A percentile compares a stretch with the other conserved stretches of the same genome.
These are phyloP conservation scores for Phrynocephalus versicolor DNA, from an alignment of 2,113 vertebrate genomes.

Conservation along the genomic window DNA sequence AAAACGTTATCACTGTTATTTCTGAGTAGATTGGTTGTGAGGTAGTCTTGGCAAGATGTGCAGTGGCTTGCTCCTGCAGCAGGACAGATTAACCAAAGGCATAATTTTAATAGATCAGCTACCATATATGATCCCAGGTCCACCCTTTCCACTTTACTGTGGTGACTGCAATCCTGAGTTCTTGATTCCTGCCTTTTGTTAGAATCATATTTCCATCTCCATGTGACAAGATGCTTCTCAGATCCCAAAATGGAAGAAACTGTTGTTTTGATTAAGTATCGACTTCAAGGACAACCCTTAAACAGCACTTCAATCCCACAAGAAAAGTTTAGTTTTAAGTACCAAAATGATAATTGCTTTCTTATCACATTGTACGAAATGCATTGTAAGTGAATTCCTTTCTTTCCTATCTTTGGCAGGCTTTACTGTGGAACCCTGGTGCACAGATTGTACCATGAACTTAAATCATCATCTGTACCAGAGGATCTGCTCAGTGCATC, in stretches of 20 bases:
- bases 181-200: neutral
- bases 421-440: conserved; percentile 88
- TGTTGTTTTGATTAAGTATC: neutral
- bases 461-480: conserved; percentile 67
- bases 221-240: neutral
- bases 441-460: conserved; percentile 76
- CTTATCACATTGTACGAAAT: neutral
- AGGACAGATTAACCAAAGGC: no score
- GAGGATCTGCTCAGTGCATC: conserved; percentile 75
- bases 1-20: no score
- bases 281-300: neutral
- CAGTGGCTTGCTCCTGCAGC: no score
- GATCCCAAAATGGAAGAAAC: neutral
- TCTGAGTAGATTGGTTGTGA: no score
- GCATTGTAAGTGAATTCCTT: neutral
- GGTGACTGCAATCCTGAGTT: neutral
- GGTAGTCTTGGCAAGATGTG: no score
- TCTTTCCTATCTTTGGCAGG: conserved; percentile 69
- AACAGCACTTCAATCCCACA: neutral
- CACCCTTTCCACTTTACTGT: neutral
- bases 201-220: neutral
- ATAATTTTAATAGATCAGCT: no score
- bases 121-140: no score
- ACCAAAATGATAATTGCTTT: neutral
- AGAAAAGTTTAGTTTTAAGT: neutral